A percentile compares a stretch with the other conserved stretches of the same genome.
These are phyloP conservation scores for Epinephelus fuscoguttatus DNA, from an alignment of 2,113 vertebrate species.

Conservation along the genomic window DNA sequence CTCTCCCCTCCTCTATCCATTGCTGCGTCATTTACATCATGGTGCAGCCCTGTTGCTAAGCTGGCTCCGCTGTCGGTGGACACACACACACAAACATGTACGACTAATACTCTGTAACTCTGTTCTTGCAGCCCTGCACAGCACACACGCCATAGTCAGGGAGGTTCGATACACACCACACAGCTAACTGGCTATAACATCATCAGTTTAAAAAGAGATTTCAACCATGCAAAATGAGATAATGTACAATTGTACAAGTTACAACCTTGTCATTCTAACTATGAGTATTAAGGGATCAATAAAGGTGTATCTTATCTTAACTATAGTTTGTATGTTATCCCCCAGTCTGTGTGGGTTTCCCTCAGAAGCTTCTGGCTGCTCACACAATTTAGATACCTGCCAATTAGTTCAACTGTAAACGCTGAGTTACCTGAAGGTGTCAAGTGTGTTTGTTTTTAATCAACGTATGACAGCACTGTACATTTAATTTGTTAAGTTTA, in stretches of 20 bases:
- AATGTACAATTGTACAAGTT: not conserved
- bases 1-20: conserved; percentile 9
- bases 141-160: not conserved
- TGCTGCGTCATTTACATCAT: conserved; percentile 55
- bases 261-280: not conserved
- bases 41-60: conserved; percentile 56
- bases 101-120: not conserved
- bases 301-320: too few species aligned
- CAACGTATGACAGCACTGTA: not conserved
- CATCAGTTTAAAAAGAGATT: too few species aligned
- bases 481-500: not conserved
- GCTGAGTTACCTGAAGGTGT: not conserved
- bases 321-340: not conserved
- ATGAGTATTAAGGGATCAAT: not conserved
- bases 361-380: not conserved
- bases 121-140: not conserved
- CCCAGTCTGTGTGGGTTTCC: not conserved
- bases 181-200: not conserved
- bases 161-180: not conserved
- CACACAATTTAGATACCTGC: not conserved
- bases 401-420: not conserved
- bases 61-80: conserved; percentile 40
- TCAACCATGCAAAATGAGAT: too few species aligned
- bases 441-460: not conserved
- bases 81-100: conserved; percentile 2